Evolutionary conservation across 2,888 invertebrate genomes (phyloP).

Genomic region (Pammene fasciana): DNA sequence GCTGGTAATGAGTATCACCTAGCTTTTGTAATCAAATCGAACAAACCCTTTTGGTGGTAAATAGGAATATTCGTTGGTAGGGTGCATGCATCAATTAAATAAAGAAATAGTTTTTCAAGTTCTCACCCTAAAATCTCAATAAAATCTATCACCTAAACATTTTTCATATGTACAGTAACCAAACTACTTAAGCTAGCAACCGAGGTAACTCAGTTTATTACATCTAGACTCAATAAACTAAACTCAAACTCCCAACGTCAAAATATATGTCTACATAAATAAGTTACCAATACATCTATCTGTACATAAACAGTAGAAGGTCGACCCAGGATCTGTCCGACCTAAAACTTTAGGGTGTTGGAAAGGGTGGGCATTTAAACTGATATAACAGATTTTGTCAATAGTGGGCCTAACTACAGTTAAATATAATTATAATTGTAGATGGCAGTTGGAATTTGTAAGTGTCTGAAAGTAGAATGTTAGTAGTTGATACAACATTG

Average conservation of each 20-base stretch:
- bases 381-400: constrained; percentile 54
- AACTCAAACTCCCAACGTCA: constrained; percentile 18
- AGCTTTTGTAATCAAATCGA: too few species aligned
- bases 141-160: too few species aligned
- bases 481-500: neutral
- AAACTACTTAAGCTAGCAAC: too few species aligned
- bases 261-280: constrained; percentile 34
- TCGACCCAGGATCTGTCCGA: constrained; percentile 45
- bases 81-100: too few species aligned
- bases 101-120: too few species aligned
- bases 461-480: constrained; percentile 29
- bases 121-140: too few species aligned
- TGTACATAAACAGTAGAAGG: constrained; percentile 29
- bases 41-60: too few species aligned
- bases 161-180: too few species aligned
- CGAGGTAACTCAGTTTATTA: too few species aligned
- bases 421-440: constrained; percentile 43
- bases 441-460: constrained; percentile 16
- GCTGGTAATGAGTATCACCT: too few species aligned
- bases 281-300: constrained; percentile 34
- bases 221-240: neutral
- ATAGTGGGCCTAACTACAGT: constrained; percentile 39
- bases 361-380: constrained; percentile 48
- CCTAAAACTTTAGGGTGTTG: constrained; percentile 54
- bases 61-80: too few species aligned